These are phyloP conservation scores for Koerneria pararmatus DNA, from an alignment of 2,888 invertebrate species.

Conservation along the genomic window DNA sequence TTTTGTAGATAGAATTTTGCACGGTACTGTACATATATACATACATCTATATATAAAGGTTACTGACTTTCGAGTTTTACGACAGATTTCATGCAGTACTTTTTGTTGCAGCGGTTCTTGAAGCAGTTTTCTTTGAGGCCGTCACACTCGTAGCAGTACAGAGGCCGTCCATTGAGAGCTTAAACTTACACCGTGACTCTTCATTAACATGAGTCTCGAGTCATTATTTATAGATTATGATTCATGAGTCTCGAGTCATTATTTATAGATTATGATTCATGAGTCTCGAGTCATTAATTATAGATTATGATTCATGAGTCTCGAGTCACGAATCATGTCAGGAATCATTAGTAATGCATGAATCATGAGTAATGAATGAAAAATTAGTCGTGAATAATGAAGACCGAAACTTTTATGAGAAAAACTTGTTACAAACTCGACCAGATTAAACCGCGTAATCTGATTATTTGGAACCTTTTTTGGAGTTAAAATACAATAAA, in stretches of 20 bases:
- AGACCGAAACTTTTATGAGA: no score
- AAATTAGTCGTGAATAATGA: no score
- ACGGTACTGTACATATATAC: background rate
- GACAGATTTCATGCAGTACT: slow-evolving; percentile 37
- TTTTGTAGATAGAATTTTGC: no score
- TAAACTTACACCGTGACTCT: slow-evolving; percentile 9
- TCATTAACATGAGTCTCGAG: background rate
- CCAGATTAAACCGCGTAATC: no score
- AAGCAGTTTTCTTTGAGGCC: slow-evolving; percentile 34
- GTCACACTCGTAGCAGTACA: slow-evolving; percentile 38
- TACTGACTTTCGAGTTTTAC: slow-evolving; percentile 29
- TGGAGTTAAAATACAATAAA: no score
- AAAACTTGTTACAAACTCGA: no score
- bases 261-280: background rate
- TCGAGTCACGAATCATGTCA: background rate
- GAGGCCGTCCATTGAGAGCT: slow-evolving; percentile 31
- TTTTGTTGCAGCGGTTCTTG: slow-evolving; percentile 36
- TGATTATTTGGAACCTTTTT: no score
- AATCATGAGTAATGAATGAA: no score
- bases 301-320: background rate
- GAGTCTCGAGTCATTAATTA: background rate
- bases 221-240: background rate
- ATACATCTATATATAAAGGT: background rate
- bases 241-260: background rate
- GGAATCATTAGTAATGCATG: no score